These are phyloP conservation scores for Takifugu ocellatus DNA, from an alignment of 2,797 vertebrate species.

Conservation along the genomic window DNA sequence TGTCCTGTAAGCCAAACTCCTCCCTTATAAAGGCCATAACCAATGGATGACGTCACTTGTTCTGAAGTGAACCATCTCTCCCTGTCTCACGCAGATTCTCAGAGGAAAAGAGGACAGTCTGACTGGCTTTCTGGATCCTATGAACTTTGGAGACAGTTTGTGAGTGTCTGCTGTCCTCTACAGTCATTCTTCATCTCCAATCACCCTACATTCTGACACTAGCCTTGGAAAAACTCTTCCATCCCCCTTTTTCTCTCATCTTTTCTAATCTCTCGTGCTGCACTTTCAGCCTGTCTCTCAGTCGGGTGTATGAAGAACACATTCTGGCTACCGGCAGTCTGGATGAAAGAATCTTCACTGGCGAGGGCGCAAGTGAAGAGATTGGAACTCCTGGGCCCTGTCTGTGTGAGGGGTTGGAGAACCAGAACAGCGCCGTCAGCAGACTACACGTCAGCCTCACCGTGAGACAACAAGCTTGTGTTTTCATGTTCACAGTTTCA, in stretches of 20 bases:
- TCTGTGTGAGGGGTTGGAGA: conserved; percentile 65
- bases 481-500: not conserved
- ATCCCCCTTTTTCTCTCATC: not conserved
- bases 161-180: conserved; percentile 67
- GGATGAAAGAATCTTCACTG: conserved; percentile 91
- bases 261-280: not conserved
- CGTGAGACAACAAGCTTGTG: conserved; percentile 36
- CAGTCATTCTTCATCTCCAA: not conserved
- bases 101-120: conserved; percentile 89
- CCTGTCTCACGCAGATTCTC: conserved; percentile 75
- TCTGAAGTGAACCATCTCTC: not conserved
- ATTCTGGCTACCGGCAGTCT: conserved; percentile 86
- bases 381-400: conserved; percentile 85
- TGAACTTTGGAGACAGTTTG: conserved; percentile 90
- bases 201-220: no score
- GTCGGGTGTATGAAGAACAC: conserved; percentile 89
- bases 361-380: conserved; percentile 86
- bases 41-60: not conserved
- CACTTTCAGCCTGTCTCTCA: conserved; percentile 82
- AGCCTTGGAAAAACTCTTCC: not conserved
- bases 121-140: conserved; percentile 89
- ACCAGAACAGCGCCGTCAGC: conserved; percentile 67
- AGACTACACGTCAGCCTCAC: conserved; percentile 67
- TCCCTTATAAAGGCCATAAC: no score
- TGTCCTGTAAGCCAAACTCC: no score